Percentiles rank a stretch among this genome's conserved stretches.
These are phyloP conservation scores for Agriopis marginaria DNA, from an alignment of 2,888 invertebrate genomes.

Conservation along the genomic window DNA sequence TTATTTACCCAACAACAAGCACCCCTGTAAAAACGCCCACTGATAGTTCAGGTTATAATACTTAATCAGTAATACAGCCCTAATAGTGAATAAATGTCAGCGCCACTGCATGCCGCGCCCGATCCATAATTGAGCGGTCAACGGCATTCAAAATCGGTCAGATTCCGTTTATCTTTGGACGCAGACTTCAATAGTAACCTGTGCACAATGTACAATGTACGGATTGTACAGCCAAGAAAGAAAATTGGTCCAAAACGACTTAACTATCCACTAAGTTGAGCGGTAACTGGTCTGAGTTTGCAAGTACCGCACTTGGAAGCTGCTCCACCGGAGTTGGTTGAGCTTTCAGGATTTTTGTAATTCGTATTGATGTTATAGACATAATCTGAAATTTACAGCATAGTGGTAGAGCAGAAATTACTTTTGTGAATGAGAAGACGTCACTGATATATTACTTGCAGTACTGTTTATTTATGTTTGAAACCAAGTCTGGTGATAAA, in stretches of 20 bases:
- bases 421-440: not conserved
- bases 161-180: constrained; percentile 62
- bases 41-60: not conserved
- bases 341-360: not conserved
- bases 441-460: not conserved
- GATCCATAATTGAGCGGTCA: constrained; percentile 74
- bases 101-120: constrained; percentile 56
- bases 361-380: not conserved
- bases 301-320: too few species aligned
- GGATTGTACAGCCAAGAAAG: constrained; percentile 18
- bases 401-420: not conserved
- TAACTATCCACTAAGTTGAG: too few species aligned
- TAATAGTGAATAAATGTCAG: constrained; percentile 71
- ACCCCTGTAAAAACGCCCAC: too few species aligned
- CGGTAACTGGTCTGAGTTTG: too few species aligned
- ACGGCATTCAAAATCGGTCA: constrained; percentile 69
- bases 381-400: not conserved
- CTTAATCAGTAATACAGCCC: constrained; percentile 13
- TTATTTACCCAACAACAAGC: not conserved
- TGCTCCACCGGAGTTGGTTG: not conserved
- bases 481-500: not conserved
- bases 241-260: not conserved
- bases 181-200: constrained; percentile 53
- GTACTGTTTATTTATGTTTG: not conserved
- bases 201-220: constrained; percentile 15